Base-by-base conservation (phyloP, 2,888 invertebrate species). In the Bimastos eiseni region DNA sequence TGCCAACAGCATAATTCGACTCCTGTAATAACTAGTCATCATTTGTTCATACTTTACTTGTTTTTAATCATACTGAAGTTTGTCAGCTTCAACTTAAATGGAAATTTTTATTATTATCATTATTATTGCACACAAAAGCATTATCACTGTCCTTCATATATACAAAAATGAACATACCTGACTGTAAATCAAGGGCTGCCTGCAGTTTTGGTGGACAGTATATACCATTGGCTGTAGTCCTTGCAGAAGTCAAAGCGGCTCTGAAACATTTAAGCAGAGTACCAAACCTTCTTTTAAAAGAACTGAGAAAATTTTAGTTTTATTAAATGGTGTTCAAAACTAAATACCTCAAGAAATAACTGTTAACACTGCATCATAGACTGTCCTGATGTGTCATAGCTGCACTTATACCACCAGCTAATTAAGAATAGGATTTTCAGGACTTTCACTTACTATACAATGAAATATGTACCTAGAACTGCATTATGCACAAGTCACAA, bases 191-290 rank as follows among this genome's bases (percentile, higher is more conserved):
- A 83, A 99, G 96, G 21, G 98, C 97, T 19, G 99, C 98, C 96
- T 99, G 99, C 96, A 99, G 97, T 96, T 98, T 98, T 0, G 99
- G 99, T 92, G 99, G 98, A 95, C 99, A 99, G 95, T 99, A 99
- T 94, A 99, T 99, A 24, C 99, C 98, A 96, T 99, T 99, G 17
- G 99, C 99, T 89, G 99, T 99, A n/a, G 99, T 99, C 93, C 99
- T 96, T 11, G 98, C 99, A 84, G 99, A 99, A 30, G 99, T 99
- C 89, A 99, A 96, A 0, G 99, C 99, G 89, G 99, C 99, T 93
- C 99, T 94, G 92, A 86, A 36, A 86, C 49, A 70, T 70, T 49
- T 70, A 70, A 70, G 70, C 1, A n/a, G n/a, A n/a, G n/a, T 70
- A 30, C n/a, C n/a, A 30, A 55, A 55, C 30, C 30, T 30, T 70